These are phyloP conservation scores for Malthinus seriepunctatus DNA, from an alignment of 2,888 invertebrate genomes.

Conservation along the genomic window DNA sequence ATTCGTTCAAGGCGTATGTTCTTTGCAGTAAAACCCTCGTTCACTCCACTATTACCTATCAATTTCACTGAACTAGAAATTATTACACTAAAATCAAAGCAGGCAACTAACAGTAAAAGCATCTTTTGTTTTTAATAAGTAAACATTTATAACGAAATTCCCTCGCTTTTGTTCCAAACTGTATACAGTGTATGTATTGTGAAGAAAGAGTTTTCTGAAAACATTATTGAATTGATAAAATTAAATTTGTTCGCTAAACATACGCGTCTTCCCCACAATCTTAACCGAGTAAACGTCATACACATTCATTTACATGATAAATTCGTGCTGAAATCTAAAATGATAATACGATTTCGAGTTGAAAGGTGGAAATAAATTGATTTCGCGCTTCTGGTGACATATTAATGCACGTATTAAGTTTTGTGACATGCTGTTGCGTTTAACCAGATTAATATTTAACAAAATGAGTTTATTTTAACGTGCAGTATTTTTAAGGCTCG, in stretches of 20 bases:
- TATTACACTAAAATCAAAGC: too few species aligned
- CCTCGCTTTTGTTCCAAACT: too few species aligned
- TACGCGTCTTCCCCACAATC: constrained; percentile 26
- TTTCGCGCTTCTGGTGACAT: constrained; percentile 55
- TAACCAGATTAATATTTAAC: constrained; percentile 40
- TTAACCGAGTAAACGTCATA: constrained; percentile 42
- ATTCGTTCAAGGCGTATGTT: too few species aligned
- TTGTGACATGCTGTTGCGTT: constrained; percentile 44
- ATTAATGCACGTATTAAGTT: constrained; percentile 56
- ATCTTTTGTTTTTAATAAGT: too few species aligned
- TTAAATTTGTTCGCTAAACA: constrained; percentile 24
- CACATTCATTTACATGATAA: constrained; percentile 55
- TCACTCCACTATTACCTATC: too few species aligned
- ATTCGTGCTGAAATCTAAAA: constrained; percentile 49
- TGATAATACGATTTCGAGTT: constrained; percentile 53
- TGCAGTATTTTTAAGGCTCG: constrained; percentile 35
- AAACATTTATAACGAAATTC: too few species aligned
- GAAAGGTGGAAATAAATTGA: constrained; percentile 56
- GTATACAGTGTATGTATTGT: too few species aligned
- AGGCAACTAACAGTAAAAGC: too few species aligned
- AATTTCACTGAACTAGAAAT: too few species aligned
- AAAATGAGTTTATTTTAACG: constrained; percentile 36
- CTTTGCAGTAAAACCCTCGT: too few species aligned
- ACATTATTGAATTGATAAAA: constrained; percentile 20
- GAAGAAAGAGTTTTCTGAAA: too few species aligned